A percentile compares a stretch with the other conserved stretches of the same genome.
Conservation (phyloP, 2,888 invertebrate genomes). For the Cenopis cana region DNA sequence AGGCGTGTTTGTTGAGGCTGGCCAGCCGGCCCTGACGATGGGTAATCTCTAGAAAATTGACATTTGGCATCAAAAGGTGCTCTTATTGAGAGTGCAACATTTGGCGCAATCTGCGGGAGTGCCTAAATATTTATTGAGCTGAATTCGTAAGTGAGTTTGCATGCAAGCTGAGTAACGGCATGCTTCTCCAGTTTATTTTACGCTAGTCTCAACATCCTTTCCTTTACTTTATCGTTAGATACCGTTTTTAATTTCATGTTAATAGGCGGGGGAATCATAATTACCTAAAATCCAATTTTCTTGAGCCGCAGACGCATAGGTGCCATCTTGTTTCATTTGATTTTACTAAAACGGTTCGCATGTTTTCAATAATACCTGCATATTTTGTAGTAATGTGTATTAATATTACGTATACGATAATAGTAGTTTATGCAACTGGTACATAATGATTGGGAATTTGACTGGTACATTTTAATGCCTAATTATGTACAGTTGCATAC, state of each 20-base stretch:
- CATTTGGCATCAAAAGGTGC: constrained; percentile 73
- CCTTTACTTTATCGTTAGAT: background rate
- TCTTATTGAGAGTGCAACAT: constrained; percentile 67
- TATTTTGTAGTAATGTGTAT: no score
- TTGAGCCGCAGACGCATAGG: constrained; percentile 1
- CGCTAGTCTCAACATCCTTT: constrained; percentile 26
- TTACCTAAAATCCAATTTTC: background rate
- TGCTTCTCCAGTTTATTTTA: constrained; percentile 20
- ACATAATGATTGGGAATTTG: no score
- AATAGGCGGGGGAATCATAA: constrained; percentile 7
- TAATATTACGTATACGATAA: no score
- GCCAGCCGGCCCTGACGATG: constrained; percentile 59
- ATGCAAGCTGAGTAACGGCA: constrained; percentile 44
- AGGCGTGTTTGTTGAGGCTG: constrained; percentile 62
- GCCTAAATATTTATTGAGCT: constrained; percentile 71
- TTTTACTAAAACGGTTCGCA: background rate
- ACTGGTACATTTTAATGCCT: no score
- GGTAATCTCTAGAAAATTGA: constrained; percentile 76
- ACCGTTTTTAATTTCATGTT: constrained; percentile 4
- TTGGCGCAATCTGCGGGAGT: constrained; percentile 65
- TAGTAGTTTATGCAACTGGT: no score
- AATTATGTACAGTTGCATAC: no score
- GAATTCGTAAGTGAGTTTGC: constrained; percentile 62
- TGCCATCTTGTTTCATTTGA: background rate
- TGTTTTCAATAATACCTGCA: background rate